phyloP scores from a whole-genome alignment of 2,797 vertebrate genomes.

The Leptodactylus fallax region DNA sequence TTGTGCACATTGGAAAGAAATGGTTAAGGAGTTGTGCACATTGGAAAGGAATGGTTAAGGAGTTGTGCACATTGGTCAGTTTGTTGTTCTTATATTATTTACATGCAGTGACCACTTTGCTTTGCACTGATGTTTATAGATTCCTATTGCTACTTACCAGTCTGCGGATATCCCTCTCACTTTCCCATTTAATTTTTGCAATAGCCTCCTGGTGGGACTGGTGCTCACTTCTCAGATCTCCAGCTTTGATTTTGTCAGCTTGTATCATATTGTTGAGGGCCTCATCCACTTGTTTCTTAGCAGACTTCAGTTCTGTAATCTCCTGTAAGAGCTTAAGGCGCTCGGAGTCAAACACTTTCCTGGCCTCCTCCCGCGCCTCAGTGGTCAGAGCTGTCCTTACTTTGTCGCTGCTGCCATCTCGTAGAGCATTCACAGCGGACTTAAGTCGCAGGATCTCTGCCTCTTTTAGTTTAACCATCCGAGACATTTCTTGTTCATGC shows the following conservation, averaged over 20 bases:
- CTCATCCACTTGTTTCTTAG: constrained; percentile 95
- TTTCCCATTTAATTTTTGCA: constrained; percentile 98
- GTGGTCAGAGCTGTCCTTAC: constrained; percentile 91
- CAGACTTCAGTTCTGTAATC: constrained; percentile 88
- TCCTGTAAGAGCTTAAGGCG: constrained; percentile 95
- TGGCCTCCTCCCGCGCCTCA: constrained; percentile 96
- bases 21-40: no score
- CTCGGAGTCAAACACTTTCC: constrained; percentile 95
- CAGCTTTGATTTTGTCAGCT: constrained; percentile 96
- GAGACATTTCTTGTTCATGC: constrained; percentile 93
- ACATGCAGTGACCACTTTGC: no score
- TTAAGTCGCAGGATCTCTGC: constrained; percentile 94
- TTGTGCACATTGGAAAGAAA: no score
- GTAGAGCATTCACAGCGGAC: constrained; percentile 86
- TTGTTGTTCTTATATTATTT: no score
- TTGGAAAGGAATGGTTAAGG: no score
- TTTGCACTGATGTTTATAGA: no score
- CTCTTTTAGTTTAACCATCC: constrained; percentile 94
- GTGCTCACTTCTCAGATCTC: constrained; percentile 93
- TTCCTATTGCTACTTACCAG: constrained; percentile 79
- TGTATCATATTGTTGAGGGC: constrained; percentile 96
- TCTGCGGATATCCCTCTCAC: constrained; percentile 92
- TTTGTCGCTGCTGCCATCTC: constrained; percentile 95
- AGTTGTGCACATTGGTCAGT: no score
- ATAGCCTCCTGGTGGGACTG: constrained; percentile 98